A percentile compares a stretch with the other conserved stretches of the same genome.
phyloP scores from a whole-genome alignment of 2,113 vertebrate genomes.

The Catharus fuscescens region DNA sequence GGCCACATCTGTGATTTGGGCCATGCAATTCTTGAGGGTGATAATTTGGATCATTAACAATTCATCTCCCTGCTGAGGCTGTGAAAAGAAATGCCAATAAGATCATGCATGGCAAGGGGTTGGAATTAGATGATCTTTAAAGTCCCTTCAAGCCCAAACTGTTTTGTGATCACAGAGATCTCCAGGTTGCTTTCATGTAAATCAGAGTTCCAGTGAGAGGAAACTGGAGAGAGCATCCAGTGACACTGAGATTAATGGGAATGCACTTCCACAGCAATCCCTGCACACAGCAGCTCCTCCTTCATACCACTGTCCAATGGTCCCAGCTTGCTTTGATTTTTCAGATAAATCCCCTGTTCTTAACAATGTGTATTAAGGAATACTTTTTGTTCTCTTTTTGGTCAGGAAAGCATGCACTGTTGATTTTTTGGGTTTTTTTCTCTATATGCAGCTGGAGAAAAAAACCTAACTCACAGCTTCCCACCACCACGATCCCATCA shows the following conservation, averaged over 20 bases:
- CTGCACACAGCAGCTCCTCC: background rate
- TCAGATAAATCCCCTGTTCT: background rate
- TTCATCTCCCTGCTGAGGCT: background rate
- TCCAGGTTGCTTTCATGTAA: background rate
- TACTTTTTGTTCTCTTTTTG: background rate
- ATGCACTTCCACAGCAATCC: background rate
- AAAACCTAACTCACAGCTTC: background rate
- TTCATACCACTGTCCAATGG: background rate
- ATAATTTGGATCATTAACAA: slow-evolving; percentile 5
- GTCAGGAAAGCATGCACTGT: background rate
- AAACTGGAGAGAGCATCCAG: background rate
- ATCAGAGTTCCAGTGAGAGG: background rate
- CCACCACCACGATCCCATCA: background rate
- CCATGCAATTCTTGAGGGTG: background rate
- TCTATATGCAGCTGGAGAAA: background rate
- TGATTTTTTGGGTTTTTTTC: background rate
- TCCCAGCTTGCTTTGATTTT: background rate
- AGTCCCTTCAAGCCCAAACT: background rate
- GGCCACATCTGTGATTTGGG: background rate
- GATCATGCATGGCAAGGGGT: background rate
- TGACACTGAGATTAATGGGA: background rate
- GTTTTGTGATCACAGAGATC: background rate
- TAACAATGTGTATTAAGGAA: background rate
- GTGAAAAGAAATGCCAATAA: background rate
- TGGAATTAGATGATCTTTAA: background rate